Evolutionary conservation across 1,140 invertebrate species (phyloP).

Genomic region (Bombus waltoni): DNA sequence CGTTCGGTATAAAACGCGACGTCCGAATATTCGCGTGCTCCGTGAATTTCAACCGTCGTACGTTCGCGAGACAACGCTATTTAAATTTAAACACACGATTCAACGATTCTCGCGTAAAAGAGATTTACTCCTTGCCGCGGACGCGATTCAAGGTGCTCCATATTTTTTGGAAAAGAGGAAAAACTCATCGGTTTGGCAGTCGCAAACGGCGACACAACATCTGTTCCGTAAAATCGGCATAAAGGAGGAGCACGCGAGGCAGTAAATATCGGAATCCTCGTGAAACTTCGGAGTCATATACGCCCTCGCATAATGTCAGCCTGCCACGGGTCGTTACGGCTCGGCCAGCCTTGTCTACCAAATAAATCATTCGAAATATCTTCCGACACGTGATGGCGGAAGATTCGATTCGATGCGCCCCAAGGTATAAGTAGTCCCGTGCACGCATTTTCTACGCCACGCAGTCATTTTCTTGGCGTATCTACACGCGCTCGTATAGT

Average conservation of each 20-base stretch:
- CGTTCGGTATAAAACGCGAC: background rate
- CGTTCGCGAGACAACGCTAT: too few species aligned
- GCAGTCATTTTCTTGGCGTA: background rate
- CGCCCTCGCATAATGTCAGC: slow-evolving; percentile 61
- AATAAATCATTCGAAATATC: slow-evolving; percentile 69
- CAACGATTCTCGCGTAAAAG: background rate
- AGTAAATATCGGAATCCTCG: slow-evolving; percentile 69
- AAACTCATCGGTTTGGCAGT: slow-evolving; percentile 9
- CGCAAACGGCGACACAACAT: slow-evolving; percentile 60
- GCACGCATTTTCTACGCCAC: slow-evolving; percentile 3
- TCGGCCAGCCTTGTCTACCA: slow-evolving; percentile 42
- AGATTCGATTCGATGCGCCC: slow-evolving; percentile 51
- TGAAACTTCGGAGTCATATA: slow-evolving; percentile 67
- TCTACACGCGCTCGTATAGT: background rate
- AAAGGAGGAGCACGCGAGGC: slow-evolving; percentile 62
- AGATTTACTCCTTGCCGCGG: background rate
- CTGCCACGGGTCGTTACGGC: slow-evolving; percentile 58
- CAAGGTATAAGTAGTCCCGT: slow-evolving; percentile 18
- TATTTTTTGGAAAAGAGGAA: background rate
- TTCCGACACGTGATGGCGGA: slow-evolving; percentile 58
- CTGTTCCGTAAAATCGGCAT: slow-evolving; percentile 66
- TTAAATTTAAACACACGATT: too few species aligned
- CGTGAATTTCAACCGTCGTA: background rate
- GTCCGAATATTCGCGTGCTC: background rate
- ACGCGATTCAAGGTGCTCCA: background rate